phyloP scores from a whole-genome alignment of 2,888 invertebrate species.

The Alloscopus bannaensis region DNA sequence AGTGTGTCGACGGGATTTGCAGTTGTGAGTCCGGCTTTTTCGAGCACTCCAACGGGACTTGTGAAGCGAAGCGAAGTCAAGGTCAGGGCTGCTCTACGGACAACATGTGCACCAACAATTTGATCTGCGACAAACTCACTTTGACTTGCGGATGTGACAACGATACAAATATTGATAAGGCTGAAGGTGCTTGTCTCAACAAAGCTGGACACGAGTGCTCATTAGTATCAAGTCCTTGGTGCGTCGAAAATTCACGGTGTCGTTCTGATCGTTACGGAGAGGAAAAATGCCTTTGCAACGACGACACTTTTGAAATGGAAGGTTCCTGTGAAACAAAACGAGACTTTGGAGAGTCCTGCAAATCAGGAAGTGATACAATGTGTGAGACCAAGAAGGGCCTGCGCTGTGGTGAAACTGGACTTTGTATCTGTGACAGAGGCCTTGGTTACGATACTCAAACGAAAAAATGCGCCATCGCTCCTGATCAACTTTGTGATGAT shows the following conservation, averaged over 20 bases:
- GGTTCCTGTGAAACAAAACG: no score
- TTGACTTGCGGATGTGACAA: background rate
- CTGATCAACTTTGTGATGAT: background rate
- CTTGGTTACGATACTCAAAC: background rate
- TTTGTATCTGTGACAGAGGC: background rate
- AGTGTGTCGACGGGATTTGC: conserved; percentile 8
- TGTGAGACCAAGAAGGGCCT: background rate
- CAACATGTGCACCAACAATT: background rate
- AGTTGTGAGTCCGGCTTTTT: background rate
- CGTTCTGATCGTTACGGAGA: no score
- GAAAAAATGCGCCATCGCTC: background rate
- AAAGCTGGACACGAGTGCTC: background rate
- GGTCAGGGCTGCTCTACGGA: background rate
- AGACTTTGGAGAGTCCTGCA: background rate
- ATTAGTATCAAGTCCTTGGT: no score
- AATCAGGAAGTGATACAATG: conserved; percentile 21
- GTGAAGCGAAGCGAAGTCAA: background rate
- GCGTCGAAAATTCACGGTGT: no score
- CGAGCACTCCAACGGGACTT: conserved; percentile 21
- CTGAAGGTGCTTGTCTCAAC: background rate
- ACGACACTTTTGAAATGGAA: no score
- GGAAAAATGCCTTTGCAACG: no score
- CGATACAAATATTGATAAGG: background rate
- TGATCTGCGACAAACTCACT: background rate
- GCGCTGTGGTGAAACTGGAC: conserved; percentile 3